phyloP scores from a whole-genome alignment of 2,888 invertebrate genomes.

The Agrochola lychnidis region DNA sequence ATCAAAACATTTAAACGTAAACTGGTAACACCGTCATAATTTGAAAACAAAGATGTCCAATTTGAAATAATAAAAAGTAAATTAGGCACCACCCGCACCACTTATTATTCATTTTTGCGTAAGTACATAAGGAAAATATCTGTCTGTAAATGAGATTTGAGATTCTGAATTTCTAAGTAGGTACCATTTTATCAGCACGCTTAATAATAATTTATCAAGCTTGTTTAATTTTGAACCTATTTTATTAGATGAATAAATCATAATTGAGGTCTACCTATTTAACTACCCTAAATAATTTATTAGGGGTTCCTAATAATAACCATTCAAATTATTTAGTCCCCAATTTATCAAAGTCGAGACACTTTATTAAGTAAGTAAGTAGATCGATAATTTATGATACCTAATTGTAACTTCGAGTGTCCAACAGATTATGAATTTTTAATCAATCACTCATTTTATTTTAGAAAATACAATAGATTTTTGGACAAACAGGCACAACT shows the following conservation, averaged over 20 bases:
- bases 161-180: neutral
- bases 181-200: neutral
- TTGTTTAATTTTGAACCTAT: neutral
- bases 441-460: neutral
- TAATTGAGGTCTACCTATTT: neutral
- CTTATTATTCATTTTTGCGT: conserved; percentile 1
- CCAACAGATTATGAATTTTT: neutral
- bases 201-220: conserved; percentile 12
- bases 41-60: neutral
- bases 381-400: neutral
- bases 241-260: conserved; percentile 26
- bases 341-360: neutral
- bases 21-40: neutral
- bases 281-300: neutral
- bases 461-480: neutral
- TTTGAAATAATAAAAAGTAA: conserved; percentile 12
- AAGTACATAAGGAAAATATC: neutral
- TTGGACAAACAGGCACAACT: neutral
- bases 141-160: neutral
- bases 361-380: neutral
- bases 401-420: neutral
- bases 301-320: neutral
- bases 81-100: neutral
- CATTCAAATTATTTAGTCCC: no score
- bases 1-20: neutral